These are phyloP conservation scores for Panagrolaimus sp. DNA, from an alignment of 1,140 invertebrate species.

Conservation along the genomic window DNA sequence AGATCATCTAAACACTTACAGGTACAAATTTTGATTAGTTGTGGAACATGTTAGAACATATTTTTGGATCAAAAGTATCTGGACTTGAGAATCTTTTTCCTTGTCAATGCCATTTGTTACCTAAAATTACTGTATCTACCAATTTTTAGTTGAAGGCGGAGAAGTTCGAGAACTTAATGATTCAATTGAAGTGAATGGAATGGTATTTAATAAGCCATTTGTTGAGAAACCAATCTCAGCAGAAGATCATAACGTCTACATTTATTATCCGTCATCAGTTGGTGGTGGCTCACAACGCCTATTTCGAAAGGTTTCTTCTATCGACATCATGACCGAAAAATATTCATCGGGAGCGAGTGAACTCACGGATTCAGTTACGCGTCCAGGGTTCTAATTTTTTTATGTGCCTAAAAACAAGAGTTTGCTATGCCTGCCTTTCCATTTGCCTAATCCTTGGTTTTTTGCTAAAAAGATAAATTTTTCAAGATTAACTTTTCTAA, in stretches of 20 bases:
- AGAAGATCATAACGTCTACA: slow-evolving; percentile 99
- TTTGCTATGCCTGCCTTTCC: too few relatives aligned
- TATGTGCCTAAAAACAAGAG: too few relatives aligned
- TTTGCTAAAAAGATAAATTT: too few relatives aligned
- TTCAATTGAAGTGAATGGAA: slow-evolving; percentile 94
- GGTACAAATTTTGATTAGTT: too few relatives aligned
- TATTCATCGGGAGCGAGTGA: not conserved
- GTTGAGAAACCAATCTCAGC: slow-evolving; percentile 97
- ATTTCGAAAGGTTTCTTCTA: slow-evolving; percentile 78
- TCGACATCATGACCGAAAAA: not conserved
- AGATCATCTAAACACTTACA: too few relatives aligned
- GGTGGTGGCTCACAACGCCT: slow-evolving; percentile 88
- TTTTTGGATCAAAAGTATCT: too few relatives aligned
- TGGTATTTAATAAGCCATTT: slow-evolving; percentile 85
- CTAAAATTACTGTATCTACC: not conserved
- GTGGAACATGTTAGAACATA: too few relatives aligned
- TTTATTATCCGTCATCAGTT: slow-evolving; percentile 98
- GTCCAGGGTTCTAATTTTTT: not conserved
- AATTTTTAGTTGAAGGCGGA: slow-evolving; percentile 68
- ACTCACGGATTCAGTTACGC: slow-evolving; percentile 18
- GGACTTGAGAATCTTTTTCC: too few relatives aligned
- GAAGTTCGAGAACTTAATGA: slow-evolving; percentile 92
- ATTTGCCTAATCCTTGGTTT: too few relatives aligned
- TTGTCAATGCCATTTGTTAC: too few relatives aligned
- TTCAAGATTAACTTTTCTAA: too few relatives aligned